phyloP scores from a whole-genome alignment of 1,140 invertebrate species.

The Saxidomus purpurata region DNA sequence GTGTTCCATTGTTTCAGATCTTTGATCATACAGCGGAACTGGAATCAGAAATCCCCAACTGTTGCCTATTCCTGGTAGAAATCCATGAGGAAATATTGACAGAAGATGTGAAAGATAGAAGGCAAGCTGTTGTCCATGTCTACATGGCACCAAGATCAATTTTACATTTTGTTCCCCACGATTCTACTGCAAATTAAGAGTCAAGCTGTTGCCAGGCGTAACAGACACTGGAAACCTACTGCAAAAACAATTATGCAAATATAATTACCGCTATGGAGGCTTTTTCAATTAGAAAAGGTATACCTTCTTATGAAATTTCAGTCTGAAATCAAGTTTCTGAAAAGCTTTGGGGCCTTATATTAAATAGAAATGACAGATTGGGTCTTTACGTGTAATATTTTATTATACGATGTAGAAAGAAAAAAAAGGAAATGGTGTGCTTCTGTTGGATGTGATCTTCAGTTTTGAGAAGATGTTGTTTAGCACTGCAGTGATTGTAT shows the following conservation, averaged over 20 bases:
- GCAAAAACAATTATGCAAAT: neutral
- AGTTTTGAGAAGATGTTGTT: no score
- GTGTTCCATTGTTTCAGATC: no score
- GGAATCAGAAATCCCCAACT: neutral
- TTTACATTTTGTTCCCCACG: neutral
- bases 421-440: no score
- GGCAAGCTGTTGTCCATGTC: neutral
- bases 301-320: no score
- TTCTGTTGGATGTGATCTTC: no score
- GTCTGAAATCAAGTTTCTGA: no score
- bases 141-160: slow-evolving; percentile 32
- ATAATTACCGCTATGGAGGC: neutral
- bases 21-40: neutral
- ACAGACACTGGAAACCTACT: neutral
- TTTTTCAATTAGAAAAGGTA: neutral
- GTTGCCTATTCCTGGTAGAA: neutral
- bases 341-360: no score
- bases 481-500: no score
- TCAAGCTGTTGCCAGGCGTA: neutral
- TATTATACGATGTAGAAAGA: no score
- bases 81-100: slow-evolving; percentile 6
- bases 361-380: no score
- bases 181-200: neutral
- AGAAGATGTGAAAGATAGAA: neutral
- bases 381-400: no score